These are phyloP conservation scores for Brachyrhaphis roseni DNA, from an alignment of 2,797 vertebrate species.

Conservation along the genomic window DNA sequence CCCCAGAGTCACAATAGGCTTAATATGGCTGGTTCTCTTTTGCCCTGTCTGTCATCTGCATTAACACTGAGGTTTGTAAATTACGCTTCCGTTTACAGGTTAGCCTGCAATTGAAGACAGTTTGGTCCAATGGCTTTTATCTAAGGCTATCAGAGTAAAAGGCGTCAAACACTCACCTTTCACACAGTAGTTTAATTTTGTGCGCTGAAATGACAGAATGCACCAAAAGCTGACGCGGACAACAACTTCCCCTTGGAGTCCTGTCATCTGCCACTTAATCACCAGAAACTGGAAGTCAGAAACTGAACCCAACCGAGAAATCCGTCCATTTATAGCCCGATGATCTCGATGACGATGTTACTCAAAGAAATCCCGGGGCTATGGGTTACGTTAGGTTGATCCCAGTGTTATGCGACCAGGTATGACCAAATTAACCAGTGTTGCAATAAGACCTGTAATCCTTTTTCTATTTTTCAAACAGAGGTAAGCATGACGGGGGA, in stretches of 20 bases:
- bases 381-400: neutral
- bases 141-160: neutral
- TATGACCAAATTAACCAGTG: neutral
- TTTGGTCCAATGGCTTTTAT: neutral
- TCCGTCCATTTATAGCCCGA: neutral
- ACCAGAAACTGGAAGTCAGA: slow-evolving; percentile 5
- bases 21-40: neutral
- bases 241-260: neutral
- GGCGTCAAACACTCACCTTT: no score
- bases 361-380: neutral
- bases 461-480: neutral
- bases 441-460: neutral
- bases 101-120: neutral
- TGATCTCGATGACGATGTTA: no score
- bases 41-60: neutral
- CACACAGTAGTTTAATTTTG: neutral
- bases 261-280: neutral
- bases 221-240: neutral
- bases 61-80: neutral
- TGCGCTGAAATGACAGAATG: neutral
- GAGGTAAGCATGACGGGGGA: neutral
- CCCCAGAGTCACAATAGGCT: neutral
- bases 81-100: neutral
- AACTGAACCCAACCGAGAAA: neutral
- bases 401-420: neutral